Percentiles rank a stretch among this genome's conserved stretches.
Evolutionary conservation across 2,113 vertebrate genomes (phyloP).

Genomic region (Macquaria ambigua): DNA sequence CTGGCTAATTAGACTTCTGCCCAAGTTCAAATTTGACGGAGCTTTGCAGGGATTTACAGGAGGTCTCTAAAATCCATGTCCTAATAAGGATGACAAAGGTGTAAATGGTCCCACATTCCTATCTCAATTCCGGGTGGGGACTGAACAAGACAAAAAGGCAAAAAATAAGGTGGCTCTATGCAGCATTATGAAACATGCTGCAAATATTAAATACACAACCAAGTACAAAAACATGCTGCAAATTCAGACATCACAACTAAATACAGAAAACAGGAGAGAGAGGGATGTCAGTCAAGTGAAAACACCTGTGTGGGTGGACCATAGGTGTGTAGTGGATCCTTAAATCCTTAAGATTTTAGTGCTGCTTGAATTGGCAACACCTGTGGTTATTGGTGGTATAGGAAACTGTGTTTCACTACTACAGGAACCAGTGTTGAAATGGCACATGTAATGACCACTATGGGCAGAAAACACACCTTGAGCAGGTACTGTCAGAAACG

Average conservation of each 20-base stretch:
- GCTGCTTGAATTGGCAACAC: not conserved
- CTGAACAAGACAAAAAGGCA: not conserved
- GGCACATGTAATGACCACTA: not conserved
- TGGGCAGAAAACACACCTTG: not conserved
- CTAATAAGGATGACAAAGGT: slow-evolving; percentile 1
- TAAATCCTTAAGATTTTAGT: not conserved
- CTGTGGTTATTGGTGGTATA: not conserved
- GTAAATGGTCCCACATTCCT: not conserved
- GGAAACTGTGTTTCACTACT: not conserved
- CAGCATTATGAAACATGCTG: not conserved
- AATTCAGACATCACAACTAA: not conserved
- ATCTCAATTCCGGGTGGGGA: not conserved
- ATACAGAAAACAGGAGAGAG: not conserved
- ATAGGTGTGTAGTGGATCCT: not conserved
- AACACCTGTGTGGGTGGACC: not conserved
- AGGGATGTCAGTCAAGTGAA: not conserved
- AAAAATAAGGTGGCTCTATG: not conserved
- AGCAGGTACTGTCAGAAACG: too few relatives aligned
- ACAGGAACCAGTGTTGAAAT: not conserved
- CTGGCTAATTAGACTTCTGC: slow-evolving; percentile 6
- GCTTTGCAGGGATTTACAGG: not conserved
- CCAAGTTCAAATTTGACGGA: not conserved
- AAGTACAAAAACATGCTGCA: not conserved
- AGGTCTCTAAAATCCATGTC: not conserved
- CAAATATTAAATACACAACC: not conserved